Evolutionary conservation across 37 sponge, comb jelly and placozoan genomes (phyloP).

Genomic region (Crambe crambe): DNA sequence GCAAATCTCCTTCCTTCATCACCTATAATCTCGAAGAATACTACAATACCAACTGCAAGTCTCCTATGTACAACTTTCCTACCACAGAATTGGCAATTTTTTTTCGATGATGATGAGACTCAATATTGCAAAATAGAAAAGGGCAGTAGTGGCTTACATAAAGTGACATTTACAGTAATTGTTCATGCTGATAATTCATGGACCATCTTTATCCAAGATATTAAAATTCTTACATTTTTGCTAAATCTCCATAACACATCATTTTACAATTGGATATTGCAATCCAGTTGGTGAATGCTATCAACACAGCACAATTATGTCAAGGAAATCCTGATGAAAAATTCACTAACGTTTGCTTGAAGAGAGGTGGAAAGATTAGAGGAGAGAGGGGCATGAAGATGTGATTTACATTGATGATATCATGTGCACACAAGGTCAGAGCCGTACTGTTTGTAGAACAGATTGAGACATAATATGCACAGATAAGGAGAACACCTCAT

Average conservation of each 20-base stretch:
- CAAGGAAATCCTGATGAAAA: neutral
- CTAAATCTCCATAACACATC: too few relatives aligned
- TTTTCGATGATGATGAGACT: too few relatives aligned
- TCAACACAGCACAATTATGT: neutral
- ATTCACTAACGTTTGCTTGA: neutral
- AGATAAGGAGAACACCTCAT: too few relatives aligned
- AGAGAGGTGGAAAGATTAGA: neutral
- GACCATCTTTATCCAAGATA: neutral
- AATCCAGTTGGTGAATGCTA: neutral
- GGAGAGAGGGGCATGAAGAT: neutral
- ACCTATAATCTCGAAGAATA: too few relatives aligned
- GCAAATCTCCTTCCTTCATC: too few relatives aligned
- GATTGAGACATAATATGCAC: too few relatives aligned
- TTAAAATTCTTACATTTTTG: neutral
- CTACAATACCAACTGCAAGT: too few relatives aligned
- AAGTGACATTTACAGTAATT: neutral
- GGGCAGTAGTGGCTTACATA: neutral
- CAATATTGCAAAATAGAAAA: neutral
- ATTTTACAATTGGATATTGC: too few relatives aligned
- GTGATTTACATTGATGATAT: neutral
- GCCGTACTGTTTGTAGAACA: too few relatives aligned
- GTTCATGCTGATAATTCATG: neutral
- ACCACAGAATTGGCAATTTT: too few relatives aligned
- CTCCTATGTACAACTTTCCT: too few relatives aligned
- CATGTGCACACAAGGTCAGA: too few relatives aligned